A percentile compares a stretch with the other conserved stretches of the same genome.
phyloP scores from a whole-genome alignment of 2,113 vertebrate species.

The Phrynosoma blainvillii region DNA sequence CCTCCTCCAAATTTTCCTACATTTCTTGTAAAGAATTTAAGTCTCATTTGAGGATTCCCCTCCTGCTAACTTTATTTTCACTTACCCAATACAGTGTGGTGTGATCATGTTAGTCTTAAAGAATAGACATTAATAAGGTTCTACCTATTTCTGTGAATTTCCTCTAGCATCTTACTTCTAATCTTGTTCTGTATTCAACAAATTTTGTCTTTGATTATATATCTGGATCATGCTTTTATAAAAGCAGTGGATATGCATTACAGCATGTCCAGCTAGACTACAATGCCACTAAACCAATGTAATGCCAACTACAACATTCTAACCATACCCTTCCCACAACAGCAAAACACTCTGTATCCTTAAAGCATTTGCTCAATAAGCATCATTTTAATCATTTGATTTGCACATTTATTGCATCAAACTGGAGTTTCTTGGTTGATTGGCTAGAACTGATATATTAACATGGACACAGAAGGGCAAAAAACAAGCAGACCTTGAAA shows the following conservation, averaged over 20 bases:
- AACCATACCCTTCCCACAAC: neutral
- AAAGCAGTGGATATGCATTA: fast-evolving
- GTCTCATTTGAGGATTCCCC: neutral
- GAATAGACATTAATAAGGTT: neutral
- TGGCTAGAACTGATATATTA: neutral
- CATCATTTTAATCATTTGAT: neutral
- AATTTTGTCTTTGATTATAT: neutral
- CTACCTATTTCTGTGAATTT: neutral
- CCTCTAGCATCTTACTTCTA: neutral
- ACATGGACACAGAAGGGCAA: no score
- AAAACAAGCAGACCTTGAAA: neutral
- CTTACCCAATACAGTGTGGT: neutral
- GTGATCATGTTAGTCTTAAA: conserved; percentile 1
- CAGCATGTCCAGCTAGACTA: neutral
- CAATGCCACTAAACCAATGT: neutral
- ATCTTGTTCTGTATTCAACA: neutral
- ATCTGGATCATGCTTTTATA: neutral
- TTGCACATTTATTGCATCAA: neutral
- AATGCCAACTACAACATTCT: neutral
- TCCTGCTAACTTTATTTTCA: neutral
- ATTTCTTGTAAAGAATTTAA: conserved; percentile 26
- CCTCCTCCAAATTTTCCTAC: neutral
- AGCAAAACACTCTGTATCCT: neutral
- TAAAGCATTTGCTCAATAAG: neutral
- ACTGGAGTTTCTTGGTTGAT: neutral